A percentile compares a stretch with the other conserved stretches of the same genome.
phyloP scores from a whole-genome alignment of 2,797 vertebrate species.

The Vultur gryphus region DNA sequence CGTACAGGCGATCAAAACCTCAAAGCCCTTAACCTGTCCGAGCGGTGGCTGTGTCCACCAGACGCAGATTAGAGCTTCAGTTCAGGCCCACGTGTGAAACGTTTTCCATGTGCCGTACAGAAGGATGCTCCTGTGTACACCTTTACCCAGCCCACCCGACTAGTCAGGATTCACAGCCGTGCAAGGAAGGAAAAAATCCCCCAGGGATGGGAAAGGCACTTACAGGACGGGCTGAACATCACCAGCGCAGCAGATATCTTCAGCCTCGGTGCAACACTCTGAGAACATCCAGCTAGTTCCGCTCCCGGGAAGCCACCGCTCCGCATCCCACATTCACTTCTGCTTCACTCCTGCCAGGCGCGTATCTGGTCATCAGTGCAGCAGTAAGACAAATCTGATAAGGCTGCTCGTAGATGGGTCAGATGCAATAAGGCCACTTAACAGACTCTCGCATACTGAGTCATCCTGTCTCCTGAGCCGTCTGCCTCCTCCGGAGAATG shows the following conservation, averaged over 20 bases:
- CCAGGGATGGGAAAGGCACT: neutral
- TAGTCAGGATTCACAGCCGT: rapidly evolving
- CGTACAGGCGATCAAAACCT: rapidly evolving
- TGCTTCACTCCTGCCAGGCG: neutral
- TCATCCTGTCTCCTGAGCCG: neutral
- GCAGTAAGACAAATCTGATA: neutral
- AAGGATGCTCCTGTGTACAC: rapidly evolving
- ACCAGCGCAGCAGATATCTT: neutral
- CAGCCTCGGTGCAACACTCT: neutral
- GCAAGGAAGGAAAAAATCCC: neutral
- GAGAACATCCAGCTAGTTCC: slow-evolving; percentile 17
- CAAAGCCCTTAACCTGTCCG: neutral
- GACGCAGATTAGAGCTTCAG: neutral
- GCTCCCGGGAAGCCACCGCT: neutral
- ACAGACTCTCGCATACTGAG: neutral
- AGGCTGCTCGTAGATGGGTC: neutral
- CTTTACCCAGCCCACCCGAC: neutral
- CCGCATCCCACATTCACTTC: slow-evolving; percentile 4
- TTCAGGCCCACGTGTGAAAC: rapidly evolving
- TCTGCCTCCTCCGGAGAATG: neutral
- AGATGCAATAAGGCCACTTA: rapidly evolving
- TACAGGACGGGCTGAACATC: slow-evolving; percentile 38
- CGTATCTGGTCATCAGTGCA: rapidly evolving
- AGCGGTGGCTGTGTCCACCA: rapidly evolving
- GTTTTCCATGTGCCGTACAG: rapidly evolving